A percentile compares a stretch with the other conserved stretches of the same genome.
Conservation (phyloP, 2,797 vertebrate genomes). For the Poecilia picta region DNA sequence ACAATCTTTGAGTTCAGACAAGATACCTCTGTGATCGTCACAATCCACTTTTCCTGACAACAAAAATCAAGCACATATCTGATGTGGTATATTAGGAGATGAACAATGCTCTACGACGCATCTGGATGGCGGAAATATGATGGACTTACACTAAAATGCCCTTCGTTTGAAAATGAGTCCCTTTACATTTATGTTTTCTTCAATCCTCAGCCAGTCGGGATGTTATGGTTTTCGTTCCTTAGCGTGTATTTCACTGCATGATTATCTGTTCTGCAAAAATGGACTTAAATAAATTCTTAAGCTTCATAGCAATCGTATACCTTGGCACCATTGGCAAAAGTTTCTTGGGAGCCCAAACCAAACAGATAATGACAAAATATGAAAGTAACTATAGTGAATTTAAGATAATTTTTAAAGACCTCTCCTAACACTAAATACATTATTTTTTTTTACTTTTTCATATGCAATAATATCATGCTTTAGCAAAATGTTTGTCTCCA, state of each 20-base stretch:
- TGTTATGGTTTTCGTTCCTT: conserved; percentile 87
- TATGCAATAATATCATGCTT: conserved; percentile 99
- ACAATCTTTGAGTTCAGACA: conserved; percentile 71
- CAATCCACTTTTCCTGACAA: conserved; percentile 82
- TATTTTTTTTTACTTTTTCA: conserved; percentile 84
- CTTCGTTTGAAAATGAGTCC: conserved; percentile 56
- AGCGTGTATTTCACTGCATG: conserved; percentile 87
- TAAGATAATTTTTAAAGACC: conserved; percentile 92
- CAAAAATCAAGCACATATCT: conserved; percentile 59
- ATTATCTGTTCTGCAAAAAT: conserved; percentile 96
- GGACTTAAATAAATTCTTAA: conserved; percentile 91
- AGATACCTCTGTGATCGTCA: conserved; percentile 78
- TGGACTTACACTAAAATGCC: conserved; percentile 57
- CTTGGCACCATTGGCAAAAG: conserved; percentile 99
- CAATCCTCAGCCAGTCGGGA: conserved; percentile 87
- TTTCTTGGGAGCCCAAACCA: conserved; percentile 95
- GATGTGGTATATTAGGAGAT: conserved; percentile 56
- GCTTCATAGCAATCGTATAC: conserved; percentile 97
- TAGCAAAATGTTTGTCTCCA: conserved; percentile 99
- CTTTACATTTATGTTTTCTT: conserved; percentile 68
- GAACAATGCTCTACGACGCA: conserved; percentile 38
- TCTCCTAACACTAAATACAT: conserved; percentile 99
- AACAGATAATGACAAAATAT: conserved; percentile 67
- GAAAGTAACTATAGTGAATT: conserved; percentile 89
- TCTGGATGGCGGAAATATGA: conserved; percentile 58